phyloP scores from a whole-genome alignment of 2,113 vertebrate genomes.

The Strix aluco region DNA sequence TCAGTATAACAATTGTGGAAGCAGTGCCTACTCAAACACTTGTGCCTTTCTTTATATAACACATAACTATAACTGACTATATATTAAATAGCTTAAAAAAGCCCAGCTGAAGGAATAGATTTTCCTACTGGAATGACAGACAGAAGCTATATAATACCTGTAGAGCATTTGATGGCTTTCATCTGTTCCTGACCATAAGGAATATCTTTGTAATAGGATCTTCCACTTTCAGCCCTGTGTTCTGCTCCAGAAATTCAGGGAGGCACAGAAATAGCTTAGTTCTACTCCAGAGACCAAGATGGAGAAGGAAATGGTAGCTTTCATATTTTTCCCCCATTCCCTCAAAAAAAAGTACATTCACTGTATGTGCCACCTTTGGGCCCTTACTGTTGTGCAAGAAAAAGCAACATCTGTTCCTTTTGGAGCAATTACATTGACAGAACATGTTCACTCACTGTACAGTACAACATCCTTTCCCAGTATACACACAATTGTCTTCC shows the following conservation, averaged over 20 bases:
- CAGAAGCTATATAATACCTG: neutral
- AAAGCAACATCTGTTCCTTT: neutral
- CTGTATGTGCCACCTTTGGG: neutral
- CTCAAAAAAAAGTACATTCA: neutral
- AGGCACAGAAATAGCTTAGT: neutral
- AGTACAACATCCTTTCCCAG: neutral
- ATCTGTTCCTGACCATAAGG: neutral
- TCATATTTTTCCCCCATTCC: neutral
- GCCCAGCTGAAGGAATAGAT: neutral
- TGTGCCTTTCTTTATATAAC: neutral
- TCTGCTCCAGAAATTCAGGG: neutral
- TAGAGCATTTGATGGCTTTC: neutral
- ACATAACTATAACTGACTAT: neutral
- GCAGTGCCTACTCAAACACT: neutral
- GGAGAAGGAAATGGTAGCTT: neutral
- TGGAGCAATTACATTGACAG: neutral
- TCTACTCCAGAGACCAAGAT: neutral
- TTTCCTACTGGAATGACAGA: neutral
- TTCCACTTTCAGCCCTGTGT: neutral
- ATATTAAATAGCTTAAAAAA: neutral
- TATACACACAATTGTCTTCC: neutral
- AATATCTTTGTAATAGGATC: neutral
- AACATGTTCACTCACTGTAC: neutral
- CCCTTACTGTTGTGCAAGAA: neutral
- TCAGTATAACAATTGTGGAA: neutral